These are phyloP conservation scores for Typhlomys cinereus DNA, from an alignment of 2,113 vertebrate genomes.

Conservation along the genomic window DNA sequence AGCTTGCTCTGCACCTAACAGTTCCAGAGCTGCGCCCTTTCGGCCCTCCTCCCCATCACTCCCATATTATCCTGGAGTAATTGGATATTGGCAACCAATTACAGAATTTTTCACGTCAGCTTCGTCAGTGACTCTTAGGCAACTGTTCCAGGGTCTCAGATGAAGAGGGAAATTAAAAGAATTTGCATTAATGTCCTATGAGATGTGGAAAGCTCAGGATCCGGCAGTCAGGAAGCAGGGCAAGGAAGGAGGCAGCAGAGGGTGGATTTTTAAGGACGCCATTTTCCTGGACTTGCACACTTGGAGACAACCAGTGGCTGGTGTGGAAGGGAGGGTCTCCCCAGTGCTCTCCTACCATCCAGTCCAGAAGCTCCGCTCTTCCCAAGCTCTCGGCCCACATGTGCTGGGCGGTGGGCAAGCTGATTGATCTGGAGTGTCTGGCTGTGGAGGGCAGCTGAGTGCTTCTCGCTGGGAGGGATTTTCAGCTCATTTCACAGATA, in stretches of 20 bases:
- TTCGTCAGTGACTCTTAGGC: conserved; percentile 56
- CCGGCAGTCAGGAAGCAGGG: rapidly evolving
- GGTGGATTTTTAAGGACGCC: too few species aligned
- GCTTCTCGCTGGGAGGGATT: conserved; percentile 71
- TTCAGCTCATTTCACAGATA: conserved; percentile 81
- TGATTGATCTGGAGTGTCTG: conserved; percentile 74
- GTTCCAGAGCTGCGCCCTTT: not conserved
- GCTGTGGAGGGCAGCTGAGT: conserved; percentile 45
- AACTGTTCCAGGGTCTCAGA: not conserved
- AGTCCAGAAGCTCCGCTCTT: too few species aligned
- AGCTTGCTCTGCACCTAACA: not conserved
- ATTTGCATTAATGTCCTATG: conserved; percentile 22
- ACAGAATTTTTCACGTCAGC: conserved; percentile 46
- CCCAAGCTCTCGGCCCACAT: not conserved
- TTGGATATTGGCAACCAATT: conserved; percentile 61
- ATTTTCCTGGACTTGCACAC: rapidly evolving
- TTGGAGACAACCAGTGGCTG: too few species aligned
- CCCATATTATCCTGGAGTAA: conserved; percentile 31
- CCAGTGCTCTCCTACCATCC: not conserved
- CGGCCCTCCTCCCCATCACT: not conserved
- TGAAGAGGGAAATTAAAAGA: conserved; percentile 1
- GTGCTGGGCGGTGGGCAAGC: conserved; percentile 22
- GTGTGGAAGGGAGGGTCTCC: not conserved
- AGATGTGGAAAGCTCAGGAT: not conserved
- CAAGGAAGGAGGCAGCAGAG: not conserved